Base-by-base conservation (phyloP, 2,113 vertebrate species). In the Oncorhynchus nerka region DNA sequence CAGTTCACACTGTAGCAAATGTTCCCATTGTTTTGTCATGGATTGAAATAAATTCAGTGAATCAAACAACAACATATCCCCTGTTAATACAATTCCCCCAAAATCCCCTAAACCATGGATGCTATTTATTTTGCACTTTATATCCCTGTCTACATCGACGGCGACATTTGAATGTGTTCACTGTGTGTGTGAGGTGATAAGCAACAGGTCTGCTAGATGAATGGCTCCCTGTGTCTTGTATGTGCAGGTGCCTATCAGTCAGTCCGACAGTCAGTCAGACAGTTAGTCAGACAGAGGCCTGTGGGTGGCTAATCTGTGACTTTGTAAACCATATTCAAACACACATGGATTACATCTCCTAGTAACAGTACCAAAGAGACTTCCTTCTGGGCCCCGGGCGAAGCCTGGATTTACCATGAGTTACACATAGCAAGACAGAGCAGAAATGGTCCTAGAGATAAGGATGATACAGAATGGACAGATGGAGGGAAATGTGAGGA, bases 271-370 rank as follows among this genome's bases (percentile, higher is more conserved):
- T 84, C 74, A 83, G 28, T 84, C 84, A 73, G 70, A 28, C 74
- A 81, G 81, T 76, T 83, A 75, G 81, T 7, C 22, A 48, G 74
- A 57, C 34, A 51, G 15, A 51, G 3, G 51, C 12, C 51, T 15
- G 16, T 55, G 51, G 13, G 16, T 15, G 51, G 51, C 51, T 19
- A 55, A 55, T 78, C 81, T 83, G 87, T 85, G 79, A 82, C 24
- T 72, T 76, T 84, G 77, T 84, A 83, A 87, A 78, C 84, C 70
- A 81, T 80, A 85, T 76, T 86, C 84, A 90, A 87, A 89, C 84
- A 89, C 70, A 69, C 67, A 64, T 65, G 83, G 87, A 88, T 89
- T 89, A 90, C 84, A 87, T 90, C 84, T 85, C 70, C 79, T 84
- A 77, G 79, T 81, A 75, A 75, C 80, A 3, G 68, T 22, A 64